Percentiles rank a stretch among this genome's conserved stretches.
Evolutionary conservation across 2,888 invertebrate species (phyloP).

Genomic region (Saturnia pavonia): DNA sequence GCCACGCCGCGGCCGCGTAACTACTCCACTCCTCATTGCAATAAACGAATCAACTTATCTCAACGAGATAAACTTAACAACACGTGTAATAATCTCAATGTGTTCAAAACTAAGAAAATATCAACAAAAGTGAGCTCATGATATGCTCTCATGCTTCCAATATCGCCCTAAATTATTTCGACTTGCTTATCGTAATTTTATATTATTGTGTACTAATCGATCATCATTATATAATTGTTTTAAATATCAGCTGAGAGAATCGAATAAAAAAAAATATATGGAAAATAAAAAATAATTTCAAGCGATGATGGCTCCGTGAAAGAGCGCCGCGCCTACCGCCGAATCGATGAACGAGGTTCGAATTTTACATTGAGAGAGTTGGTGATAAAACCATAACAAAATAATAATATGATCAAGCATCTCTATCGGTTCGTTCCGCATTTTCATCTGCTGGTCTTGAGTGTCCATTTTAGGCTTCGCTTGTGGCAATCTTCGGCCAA

Average conservation of each 20-base stretch:
- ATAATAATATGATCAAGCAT: no score
- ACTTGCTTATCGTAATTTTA: not conserved
- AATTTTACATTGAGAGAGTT: no score
- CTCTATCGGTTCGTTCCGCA: no score
- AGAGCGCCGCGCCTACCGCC: no score
- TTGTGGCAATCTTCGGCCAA: no score
- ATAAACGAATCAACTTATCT: conserved; percentile 32
- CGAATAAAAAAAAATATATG: not conserved
- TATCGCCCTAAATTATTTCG: not conserved
- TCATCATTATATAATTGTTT: not conserved
- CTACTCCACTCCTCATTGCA: conserved; percentile 20
- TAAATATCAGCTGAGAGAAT: not conserved
- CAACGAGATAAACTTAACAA: conserved; percentile 28
- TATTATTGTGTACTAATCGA: not conserved
- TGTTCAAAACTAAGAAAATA: not conserved
- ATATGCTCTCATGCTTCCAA: not conserved
- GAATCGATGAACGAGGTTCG: no score
- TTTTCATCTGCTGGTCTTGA: no score
- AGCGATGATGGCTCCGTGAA: no score
- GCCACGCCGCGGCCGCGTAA: conserved; percentile 30
- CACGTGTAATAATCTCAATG: not conserved
- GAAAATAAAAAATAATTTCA: not conserved
- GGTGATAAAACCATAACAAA: no score
- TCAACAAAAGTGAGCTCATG: not conserved
- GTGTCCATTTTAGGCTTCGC: no score